Evolutionary conservation across 2,797 vertebrate genomes (phyloP), one percentile per base, ranked within the genome.

Genomic region (Phaenicophaeus curvirostris): DNA sequence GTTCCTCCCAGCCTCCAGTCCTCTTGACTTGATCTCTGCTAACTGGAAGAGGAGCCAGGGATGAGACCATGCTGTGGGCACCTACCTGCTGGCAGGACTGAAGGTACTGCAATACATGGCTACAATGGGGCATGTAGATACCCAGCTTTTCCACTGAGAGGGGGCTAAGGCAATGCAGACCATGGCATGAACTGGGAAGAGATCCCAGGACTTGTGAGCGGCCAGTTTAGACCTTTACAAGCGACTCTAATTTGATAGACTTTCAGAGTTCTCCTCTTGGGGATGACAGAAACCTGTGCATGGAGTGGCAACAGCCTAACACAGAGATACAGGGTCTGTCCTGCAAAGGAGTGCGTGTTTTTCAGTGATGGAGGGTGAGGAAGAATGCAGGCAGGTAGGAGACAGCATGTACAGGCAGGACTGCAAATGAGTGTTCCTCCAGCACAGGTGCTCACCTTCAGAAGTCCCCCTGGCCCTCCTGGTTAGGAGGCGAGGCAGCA

Each of bases 401-500:
- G 72, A 41, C 50, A 85, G 94, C 89, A 2, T 83, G 94, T 92
- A 85, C 25, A 21, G 93, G 79, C 94, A 96, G 84, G 94, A 91
- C 30, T 0, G 0, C 0, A 0, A 71, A 57, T 5, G 50, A 77
- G 65, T 77, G 82, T 87, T 96, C 39, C 85, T 95, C 39, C 50
- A 89, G 58, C 17, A 27, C 82, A 61, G 5, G 41, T 0, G 2
- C 5, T 42, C 0, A 0, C 21, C 5, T 77, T 95, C 88, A 71
- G 86, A 79, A 94, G 90, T 82, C 84, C 86, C 90, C 73, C 33
- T 68, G 67, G 91, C 76, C 67, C 63, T 90, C 84, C 62, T 79
- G 83, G 53, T 23, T n/a, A 84, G 51, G 72, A 89, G 57, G 50
- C 4, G 33, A 94, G 84, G 92, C 83, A 89, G 94, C 78, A 94